Percentiles rank a stretch among this genome's conserved stretches.
Evolutionary conservation across 1,140 invertebrate species (phyloP).

Genomic region (Vollenhovia emeryi): DNA sequence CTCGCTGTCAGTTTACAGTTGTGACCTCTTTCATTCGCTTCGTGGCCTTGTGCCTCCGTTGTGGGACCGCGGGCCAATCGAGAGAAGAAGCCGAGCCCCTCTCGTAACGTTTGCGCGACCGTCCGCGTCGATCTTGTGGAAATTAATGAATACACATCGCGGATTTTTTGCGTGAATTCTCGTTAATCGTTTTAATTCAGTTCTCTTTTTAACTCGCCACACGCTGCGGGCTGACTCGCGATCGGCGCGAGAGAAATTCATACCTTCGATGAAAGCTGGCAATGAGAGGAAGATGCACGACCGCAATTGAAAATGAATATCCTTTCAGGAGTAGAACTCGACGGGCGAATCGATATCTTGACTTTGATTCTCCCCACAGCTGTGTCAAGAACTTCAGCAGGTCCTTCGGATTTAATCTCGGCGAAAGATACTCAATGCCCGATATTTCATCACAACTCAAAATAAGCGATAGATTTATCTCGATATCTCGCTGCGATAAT

Average conservation of each 20-base stretch:
- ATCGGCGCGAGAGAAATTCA: neutral
- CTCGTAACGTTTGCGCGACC: too few relatives aligned
- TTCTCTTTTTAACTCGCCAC: neutral
- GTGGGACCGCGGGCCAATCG: too few relatives aligned
- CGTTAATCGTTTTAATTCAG: too few relatives aligned
- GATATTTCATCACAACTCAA: neutral
- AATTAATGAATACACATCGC: too few relatives aligned
- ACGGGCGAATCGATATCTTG: neutral
- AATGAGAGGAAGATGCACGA: too few relatives aligned
- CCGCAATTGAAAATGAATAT: neutral
- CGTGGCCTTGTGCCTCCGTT: too few relatives aligned
- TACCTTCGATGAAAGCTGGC: neutral
- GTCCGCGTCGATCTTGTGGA: too few relatives aligned
- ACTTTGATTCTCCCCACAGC: neutral
- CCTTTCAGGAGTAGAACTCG: neutral
- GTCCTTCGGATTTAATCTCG: neutral
- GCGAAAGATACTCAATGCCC: neutral
- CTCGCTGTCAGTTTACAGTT: neutral
- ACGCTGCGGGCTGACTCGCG: neutral
- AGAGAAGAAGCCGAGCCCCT: too few relatives aligned
- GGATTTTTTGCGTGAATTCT: too few relatives aligned
- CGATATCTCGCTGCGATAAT: neutral
- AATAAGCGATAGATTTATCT: neutral
- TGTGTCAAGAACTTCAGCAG: neutral
- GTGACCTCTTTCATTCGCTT: too few relatives aligned